Conservation (phyloP, 2,888 invertebrate genomes). For the Xiphydria camelus region DNA sequence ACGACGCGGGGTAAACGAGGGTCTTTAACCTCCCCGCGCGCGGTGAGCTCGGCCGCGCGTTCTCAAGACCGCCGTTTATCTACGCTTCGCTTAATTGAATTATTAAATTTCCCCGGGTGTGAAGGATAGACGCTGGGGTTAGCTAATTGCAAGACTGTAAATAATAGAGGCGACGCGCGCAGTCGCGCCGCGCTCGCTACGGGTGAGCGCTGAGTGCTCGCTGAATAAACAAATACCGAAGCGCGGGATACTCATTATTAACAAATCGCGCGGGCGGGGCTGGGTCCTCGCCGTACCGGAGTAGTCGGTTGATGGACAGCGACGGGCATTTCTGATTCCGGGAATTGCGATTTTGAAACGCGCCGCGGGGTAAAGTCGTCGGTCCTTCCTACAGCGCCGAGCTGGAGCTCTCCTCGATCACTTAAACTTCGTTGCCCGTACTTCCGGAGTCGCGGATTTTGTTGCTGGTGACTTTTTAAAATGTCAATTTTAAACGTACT, state of each 20-base stretch:
- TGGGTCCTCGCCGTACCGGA: neutral
- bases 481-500: no score
- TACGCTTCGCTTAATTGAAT: conserved; percentile 46
- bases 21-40: conserved; percentile 1
- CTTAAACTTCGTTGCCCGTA: no score
- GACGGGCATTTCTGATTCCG: no score
- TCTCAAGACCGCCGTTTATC: conserved; percentile 18
- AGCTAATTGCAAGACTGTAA: conserved; percentile 51
- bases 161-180: conserved; percentile 42
- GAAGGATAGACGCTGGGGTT: conserved; percentile 50
- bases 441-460: no score
- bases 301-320: no score
- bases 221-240: conserved; percentile 54
- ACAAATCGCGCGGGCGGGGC: conserved; percentile 2
- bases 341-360: conserved; percentile 20
- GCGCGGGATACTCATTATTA: conserved; percentile 18
- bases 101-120: conserved; percentile 50
- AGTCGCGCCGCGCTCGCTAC: conserved; percentile 3
- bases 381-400: no score
- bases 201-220: conserved; percentile 47
- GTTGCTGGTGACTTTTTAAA: no score
- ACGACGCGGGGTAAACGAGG: no score
- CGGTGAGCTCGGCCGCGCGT: neutral
- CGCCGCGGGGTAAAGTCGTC: conserved; percentile 19
- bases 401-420: no score